Evolutionary conservation across 2,113 vertebrate genomes (phyloP).

Genomic region (Oncorhynchus tshawytscha): DNA sequence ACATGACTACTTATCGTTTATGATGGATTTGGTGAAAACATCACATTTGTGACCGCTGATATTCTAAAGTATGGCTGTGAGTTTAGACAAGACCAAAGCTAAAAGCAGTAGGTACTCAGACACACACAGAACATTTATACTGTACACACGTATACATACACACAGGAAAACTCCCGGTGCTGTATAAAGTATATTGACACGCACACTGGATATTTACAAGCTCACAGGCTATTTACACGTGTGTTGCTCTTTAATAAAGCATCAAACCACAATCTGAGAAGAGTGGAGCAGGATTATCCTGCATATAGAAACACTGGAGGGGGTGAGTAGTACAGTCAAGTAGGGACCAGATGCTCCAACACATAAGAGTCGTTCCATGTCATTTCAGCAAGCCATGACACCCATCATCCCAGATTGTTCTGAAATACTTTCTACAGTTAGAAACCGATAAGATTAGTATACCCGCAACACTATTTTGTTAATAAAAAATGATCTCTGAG

Average conservation of each 20-base stretch:
- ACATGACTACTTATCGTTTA: slow-evolving; percentile 17
- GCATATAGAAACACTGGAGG: slow-evolving; percentile 8
- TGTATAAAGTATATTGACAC: slow-evolving; percentile 53
- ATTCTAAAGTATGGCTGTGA: slow-evolving; percentile 34
- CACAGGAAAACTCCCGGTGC: slow-evolving; percentile 43
- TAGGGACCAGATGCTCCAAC: no score
- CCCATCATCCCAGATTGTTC: no score
- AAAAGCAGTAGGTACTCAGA: slow-evolving; percentile 48
- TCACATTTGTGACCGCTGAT: slow-evolving; percentile 60
- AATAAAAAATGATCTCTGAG: no score
- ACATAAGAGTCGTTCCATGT: no score
- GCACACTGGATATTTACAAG: slow-evolving; percentile 59
- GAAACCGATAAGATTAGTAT: no score
- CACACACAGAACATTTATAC: slow-evolving; percentile 46
- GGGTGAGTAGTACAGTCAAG: neutral
- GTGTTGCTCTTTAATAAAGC: slow-evolving; percentile 35
- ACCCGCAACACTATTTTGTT: no score
- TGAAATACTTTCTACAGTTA: no score
- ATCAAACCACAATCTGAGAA: slow-evolving; percentile 18
- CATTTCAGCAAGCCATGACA: no score
- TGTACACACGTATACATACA: slow-evolving; percentile 30
- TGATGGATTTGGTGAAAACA: slow-evolving; percentile 39
- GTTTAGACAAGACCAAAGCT: slow-evolving; percentile 45
- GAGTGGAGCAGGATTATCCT: slow-evolving; percentile 11
- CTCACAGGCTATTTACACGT: slow-evolving; percentile 40